These are phyloP conservation scores for Turritopsis dohrnii DNA, from an alignment of 30 jellyfish, hydroid and myxozoan genomes.

Conservation along the genomic window DNA sequence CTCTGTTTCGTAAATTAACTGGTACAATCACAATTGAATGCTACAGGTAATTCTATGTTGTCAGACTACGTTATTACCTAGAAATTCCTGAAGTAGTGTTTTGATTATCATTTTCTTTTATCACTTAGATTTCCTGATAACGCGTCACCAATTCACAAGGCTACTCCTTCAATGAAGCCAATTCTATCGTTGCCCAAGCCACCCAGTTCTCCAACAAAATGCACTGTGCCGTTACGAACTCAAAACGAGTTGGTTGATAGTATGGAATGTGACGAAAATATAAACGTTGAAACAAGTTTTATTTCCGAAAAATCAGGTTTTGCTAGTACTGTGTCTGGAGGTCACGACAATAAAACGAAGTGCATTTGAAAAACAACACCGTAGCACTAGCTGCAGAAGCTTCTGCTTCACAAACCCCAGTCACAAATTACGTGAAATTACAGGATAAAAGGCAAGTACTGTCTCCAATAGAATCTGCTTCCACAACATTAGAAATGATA, in stretches of 20 bases:
- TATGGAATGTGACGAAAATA: background rate
- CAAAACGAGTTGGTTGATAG: background rate
- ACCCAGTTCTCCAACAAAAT: background rate
- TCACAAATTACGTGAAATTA: background rate
- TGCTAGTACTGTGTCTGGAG: background rate
- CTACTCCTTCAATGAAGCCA: background rate
- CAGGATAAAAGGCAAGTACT: background rate
- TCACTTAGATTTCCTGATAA: background rate
- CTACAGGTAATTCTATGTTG: constrained; percentile 44
- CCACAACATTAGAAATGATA: constrained; percentile 1
- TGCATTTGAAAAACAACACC: too few species aligned
- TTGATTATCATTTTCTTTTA: background rate
- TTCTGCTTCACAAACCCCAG: background rate
- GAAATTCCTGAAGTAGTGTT: too few species aligned
- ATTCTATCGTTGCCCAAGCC: background rate
- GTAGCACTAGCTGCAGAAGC: background rate
- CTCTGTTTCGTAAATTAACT: constrained; percentile 31
- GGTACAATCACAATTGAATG: constrained; percentile 55
- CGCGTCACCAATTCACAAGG: background rate
- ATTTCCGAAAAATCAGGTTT: background rate
- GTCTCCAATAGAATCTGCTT: constrained; percentile 13
- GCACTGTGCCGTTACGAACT: background rate
- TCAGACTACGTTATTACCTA: background rate
- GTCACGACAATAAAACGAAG: too few species aligned
- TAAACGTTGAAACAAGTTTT: background rate